Evolutionary conservation across 37 sponge, comb jelly and placozoan species (phyloP).

Genomic region (Aphrocallistes beatrix): DNA sequence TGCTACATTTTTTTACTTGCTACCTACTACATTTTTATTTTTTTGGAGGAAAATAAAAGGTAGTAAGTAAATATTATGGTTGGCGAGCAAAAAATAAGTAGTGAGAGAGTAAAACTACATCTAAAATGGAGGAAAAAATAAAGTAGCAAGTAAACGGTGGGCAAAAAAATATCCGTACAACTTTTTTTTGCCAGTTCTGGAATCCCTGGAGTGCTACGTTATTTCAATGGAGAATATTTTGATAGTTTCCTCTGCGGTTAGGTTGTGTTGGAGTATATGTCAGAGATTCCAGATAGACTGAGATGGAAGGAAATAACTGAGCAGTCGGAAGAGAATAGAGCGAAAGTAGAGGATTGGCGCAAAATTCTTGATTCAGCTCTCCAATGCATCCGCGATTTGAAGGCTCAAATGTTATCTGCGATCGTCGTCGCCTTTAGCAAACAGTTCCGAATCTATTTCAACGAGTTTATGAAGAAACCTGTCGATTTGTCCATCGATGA

Average conservation of each 20-base stretch:
- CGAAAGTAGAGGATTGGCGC: not conserved
- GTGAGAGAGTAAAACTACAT: no score
- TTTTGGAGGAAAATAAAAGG: no score
- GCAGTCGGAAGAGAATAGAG: not conserved
- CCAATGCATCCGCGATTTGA: not conserved
- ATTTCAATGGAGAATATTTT: no score
- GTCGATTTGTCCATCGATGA: not conserved
- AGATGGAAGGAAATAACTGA: not conserved
- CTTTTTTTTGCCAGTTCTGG: no score
- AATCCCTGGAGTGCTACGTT: no score
- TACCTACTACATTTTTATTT: no score
- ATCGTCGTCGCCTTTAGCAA: not conserved
- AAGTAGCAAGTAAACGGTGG: no score
- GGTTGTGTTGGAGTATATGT: slow-evolving; percentile 14
- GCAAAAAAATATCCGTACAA: no score
- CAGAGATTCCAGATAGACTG: not conserved
- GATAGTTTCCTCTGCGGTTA: not conserved
- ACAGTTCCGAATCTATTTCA: not conserved
- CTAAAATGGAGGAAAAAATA: no score
- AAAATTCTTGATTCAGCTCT: not conserved
- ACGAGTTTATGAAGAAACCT: not conserved
- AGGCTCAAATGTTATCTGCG: not conserved
- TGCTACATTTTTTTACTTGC: no score
- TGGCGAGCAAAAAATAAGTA: no score
- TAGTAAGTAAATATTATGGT: no score